phyloP scores from a whole-genome alignment of 1,140 invertebrate species.

The Brachionus rotundiformis region DNA sequence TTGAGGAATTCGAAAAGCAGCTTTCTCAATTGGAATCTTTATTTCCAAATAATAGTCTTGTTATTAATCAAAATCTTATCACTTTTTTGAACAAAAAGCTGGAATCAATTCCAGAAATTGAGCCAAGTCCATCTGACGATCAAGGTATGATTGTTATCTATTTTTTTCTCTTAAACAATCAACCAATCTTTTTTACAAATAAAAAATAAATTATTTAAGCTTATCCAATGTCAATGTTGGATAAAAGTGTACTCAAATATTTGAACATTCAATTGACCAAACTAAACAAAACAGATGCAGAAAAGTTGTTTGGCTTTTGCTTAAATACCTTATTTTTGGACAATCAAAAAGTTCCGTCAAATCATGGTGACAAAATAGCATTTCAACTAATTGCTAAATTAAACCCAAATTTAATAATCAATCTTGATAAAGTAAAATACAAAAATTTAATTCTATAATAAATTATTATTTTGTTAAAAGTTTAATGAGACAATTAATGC shows the following conservation, averaged over 20 bases:
- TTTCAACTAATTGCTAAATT: constrained; percentile 17
- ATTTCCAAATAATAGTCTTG: not conserved
- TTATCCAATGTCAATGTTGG: not conserved
- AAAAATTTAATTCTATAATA: not conserved
- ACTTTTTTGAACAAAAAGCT: constrained; percentile 39
- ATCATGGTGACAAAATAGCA: not conserved
- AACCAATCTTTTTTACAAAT: not conserved
- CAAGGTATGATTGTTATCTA: not conserved
- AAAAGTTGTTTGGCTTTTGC: constrained; percentile 35
- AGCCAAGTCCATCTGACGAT: not conserved
- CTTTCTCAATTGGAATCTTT: not conserved
- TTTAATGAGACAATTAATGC: constrained; percentile 30
- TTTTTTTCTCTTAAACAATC: not conserved
- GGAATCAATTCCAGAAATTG: not conserved
- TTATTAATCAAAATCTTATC: constrained; percentile 3
- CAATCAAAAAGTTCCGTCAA: constrained; percentile 14
- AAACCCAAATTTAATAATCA: not conserved
- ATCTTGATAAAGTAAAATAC: not conserved
- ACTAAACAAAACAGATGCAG: not conserved
- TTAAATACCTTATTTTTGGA: not conserved
- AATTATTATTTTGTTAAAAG: not conserved
- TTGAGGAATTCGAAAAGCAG: constrained; percentile 28
- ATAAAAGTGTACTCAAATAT: constrained; percentile 40
- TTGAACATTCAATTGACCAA: constrained; percentile 19
- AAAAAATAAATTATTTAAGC: not conserved